phyloP scores from a whole-genome alignment of 2,797 vertebrate species.

The Rhinichthys osculus region DNA sequence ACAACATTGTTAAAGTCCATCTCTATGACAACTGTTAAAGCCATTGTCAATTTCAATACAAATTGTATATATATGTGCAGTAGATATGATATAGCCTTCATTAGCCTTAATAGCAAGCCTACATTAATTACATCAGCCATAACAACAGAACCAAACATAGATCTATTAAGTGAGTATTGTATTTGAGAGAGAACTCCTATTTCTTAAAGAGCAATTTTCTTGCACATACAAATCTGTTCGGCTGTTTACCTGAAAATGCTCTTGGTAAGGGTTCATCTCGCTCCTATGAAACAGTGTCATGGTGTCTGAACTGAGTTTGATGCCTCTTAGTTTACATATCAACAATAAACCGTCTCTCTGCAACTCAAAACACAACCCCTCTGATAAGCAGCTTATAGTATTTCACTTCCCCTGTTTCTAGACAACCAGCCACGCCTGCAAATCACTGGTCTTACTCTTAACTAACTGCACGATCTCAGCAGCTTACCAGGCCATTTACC shows the following conservation, averaged over 20 bases:
- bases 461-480: not conserved
- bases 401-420: slow-evolving; percentile 26
- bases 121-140: not conserved
- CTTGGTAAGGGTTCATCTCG: slow-evolving; percentile 51
- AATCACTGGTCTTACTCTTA: not conserved
- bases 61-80: not conserved
- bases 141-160: not conserved
- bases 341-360: slow-evolving; percentile 52
- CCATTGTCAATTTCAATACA: not conserved
- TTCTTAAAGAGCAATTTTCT: slow-evolving; percentile 1
- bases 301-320: slow-evolving; percentile 8
- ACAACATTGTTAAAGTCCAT: not conserved
- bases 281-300: not conserved
- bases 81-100: not conserved
- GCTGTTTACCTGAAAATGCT: slow-evolving; percentile 23
- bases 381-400: not conserved
- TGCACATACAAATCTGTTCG: not conserved
- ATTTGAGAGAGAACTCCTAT: not conserved
- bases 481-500: not conserved
- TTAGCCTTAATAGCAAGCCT: not conserved
- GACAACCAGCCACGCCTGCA: slow-evolving; percentile 43
- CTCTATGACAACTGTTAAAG: slow-evolving; percentile 15
- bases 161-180: not conserved
- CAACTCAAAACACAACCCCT: slow-evolving; percentile 5
- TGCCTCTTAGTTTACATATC: slow-evolving; percentile 41